These are phyloP conservation scores for Agonopterix heracliana DNA, from an alignment of 2,888 invertebrate genomes.

Conservation along the genomic window DNA sequence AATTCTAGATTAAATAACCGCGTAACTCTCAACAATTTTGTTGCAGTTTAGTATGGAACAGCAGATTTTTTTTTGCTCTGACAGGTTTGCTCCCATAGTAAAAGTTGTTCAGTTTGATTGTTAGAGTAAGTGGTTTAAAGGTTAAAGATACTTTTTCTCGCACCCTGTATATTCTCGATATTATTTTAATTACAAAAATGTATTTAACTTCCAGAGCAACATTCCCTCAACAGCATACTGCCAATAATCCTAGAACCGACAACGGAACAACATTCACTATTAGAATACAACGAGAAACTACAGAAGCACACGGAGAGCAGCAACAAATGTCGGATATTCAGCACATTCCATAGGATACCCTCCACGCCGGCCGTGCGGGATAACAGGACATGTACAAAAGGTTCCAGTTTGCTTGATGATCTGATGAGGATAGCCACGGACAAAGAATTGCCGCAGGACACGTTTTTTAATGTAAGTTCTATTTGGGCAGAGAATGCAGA, in stretches of 20 bases:
- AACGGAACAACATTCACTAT: conserved; percentile 32
- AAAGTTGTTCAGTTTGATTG: too few relatives aligned
- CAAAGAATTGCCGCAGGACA: conserved; percentile 16
- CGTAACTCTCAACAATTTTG: too few relatives aligned
- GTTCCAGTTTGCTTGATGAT: conserved; percentile 32
- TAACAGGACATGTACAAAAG: not conserved
- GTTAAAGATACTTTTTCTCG: too few relatives aligned
- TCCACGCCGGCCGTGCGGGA: conserved; percentile 22
- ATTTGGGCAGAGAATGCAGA: not conserved
- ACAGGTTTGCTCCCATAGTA: too few relatives aligned
- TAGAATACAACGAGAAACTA: conserved; percentile 55
- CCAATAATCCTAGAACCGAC: conserved; percentile 40
- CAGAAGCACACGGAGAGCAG: conserved; percentile 37
- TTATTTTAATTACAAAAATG: too few relatives aligned
- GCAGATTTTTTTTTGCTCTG: too few relatives aligned
- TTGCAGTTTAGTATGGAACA: too few relatives aligned
- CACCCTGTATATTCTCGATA: too few relatives aligned
- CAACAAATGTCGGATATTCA: conserved; percentile 45
- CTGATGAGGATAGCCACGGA: conserved; percentile 35
- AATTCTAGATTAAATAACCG: too few relatives aligned
- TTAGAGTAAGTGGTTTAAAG: too few relatives aligned
- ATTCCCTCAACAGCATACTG: conserved; percentile 31
- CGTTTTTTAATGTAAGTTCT: conserved; percentile 41
- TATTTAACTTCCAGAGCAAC: conserved; percentile 34
- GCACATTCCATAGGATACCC: conserved; percentile 45